Percentiles rank a stretch among this genome's conserved stretches.
These are phyloP conservation scores for Pantelozetes paolii DNA, from an alignment of 2,888 invertebrate genomes.

Conservation along the genomic window DNA sequence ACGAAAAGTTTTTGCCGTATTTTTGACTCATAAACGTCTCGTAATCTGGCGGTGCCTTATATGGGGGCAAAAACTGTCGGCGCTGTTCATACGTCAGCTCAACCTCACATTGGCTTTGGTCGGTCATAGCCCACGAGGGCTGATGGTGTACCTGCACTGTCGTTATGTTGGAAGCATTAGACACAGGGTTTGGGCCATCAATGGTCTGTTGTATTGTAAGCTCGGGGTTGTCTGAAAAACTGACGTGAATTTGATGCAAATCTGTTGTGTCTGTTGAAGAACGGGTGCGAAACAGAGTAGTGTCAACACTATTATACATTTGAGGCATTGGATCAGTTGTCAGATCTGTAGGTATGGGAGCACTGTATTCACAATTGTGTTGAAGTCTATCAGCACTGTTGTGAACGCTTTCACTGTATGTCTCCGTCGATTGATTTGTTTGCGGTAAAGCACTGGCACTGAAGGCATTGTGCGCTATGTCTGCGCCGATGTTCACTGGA, in stretches of 20 bases:
- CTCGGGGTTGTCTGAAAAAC: neutral
- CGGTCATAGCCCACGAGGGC: conserved; percentile 13
- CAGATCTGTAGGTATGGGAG: neutral
- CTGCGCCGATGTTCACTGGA: conserved; percentile 1
- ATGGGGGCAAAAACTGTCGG: conserved; percentile 51
- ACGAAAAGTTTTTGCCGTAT: conserved; percentile 50
- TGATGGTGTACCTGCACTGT: conserved; percentile 34
- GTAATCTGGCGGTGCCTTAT: conserved; percentile 84
- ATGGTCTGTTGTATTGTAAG: neutral
- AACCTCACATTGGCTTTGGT: neutral
- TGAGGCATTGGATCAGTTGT: neutral
- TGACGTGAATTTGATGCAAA: conserved; percentile 38
- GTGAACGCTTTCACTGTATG: neutral
- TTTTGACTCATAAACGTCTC: conserved; percentile 86
- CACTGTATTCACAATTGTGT: conserved; percentile 13
- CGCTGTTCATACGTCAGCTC: conserved; percentile 39
- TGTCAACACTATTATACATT: neutral
- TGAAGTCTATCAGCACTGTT: neutral
- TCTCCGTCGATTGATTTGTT: neutral
- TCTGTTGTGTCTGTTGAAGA: conserved; percentile 34
- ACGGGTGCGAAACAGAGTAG: neutral
- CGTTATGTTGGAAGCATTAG: conserved; percentile 10
- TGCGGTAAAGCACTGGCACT: conserved; percentile 5
- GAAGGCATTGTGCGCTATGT: neutral
- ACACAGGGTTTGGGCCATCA: neutral